Evolutionary conservation across 2,888 invertebrate species (phyloP).

Genomic region (Ornithoptera alexandrae): DNA sequence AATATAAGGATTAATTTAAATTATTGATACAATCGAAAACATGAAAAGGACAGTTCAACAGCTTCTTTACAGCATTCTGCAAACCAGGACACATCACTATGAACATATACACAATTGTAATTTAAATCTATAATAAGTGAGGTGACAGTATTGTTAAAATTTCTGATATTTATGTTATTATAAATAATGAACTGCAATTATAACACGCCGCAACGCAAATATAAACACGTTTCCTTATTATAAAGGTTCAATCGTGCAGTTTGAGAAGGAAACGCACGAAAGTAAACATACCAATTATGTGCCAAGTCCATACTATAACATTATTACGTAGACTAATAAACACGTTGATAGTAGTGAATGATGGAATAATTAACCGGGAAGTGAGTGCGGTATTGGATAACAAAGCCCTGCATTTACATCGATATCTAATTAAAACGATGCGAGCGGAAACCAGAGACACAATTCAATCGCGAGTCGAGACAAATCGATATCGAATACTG

Average conservation of each 20-base stretch:
- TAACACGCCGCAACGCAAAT: not conserved
- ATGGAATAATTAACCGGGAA: conserved; percentile 44
- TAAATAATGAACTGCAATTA: not conserved
- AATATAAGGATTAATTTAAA: too few species aligned
- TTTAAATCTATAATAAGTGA: conserved; percentile 1
- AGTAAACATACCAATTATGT: conserved; percentile 23
- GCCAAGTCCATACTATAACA: conserved; percentile 30
- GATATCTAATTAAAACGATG: conserved; percentile 44
- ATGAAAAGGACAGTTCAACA: too few species aligned
- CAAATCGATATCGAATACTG: conserved; percentile 45
- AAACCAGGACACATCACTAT: not conserved
- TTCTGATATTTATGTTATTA: not conserved
- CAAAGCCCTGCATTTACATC: conserved; percentile 52
- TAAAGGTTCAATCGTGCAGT: conserved; percentile 11
- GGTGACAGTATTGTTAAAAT: not conserved
- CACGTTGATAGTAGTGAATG: conserved; percentile 38
- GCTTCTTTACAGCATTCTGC: too few species aligned
- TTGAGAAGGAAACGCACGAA: conserved; percentile 14
- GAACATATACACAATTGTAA: not conserved
- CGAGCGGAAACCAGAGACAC: conserved; percentile 34
- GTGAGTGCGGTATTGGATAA: conserved; percentile 46
- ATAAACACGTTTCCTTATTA: not conserved
- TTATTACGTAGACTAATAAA: conserved; percentile 26
- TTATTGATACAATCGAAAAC: too few species aligned
- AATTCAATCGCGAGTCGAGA: conserved; percentile 33